Conservation (phyloP, 2,113 vertebrate species). For the Gallinago undulata region DNA sequence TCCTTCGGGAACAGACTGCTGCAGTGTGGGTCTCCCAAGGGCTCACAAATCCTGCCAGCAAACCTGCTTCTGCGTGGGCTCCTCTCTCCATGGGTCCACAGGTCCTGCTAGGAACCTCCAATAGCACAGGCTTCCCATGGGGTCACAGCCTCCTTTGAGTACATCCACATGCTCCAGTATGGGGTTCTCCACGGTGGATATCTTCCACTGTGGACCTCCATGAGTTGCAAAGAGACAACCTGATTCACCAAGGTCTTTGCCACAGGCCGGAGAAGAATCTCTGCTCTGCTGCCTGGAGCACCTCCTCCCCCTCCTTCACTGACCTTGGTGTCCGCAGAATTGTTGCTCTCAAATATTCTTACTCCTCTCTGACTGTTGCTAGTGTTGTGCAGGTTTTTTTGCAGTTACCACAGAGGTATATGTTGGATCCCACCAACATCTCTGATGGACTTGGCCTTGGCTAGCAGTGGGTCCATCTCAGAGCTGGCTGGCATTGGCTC, state of each 20-base stretch:
- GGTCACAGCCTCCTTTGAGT: not conserved
- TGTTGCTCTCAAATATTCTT: not conserved
- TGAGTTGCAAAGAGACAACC: not conserved
- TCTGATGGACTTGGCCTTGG: too few species aligned
- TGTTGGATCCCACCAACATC: too few species aligned
- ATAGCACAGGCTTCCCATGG: not conserved
- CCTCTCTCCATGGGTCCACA: not conserved
- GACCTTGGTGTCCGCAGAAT: not conserved
- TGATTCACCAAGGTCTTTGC: not conserved
- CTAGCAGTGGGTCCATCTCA: too few species aligned
- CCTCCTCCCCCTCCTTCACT: not conserved
- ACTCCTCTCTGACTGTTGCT: not conserved
- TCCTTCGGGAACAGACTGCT: too few species aligned
- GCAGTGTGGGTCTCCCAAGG: too few species aligned
- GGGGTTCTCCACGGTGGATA: not conserved
- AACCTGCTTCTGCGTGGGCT: too few species aligned
- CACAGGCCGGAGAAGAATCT: not conserved
- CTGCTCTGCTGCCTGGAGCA: not conserved
- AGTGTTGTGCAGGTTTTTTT: too few species aligned
- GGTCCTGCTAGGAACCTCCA: not conserved
- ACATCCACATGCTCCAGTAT: not conserved
- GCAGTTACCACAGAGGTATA: too few species aligned
- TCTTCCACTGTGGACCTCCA: too few species aligned
- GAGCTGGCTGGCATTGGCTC: too few species aligned
- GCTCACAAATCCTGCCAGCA: too few species aligned